Conservation (phyloP, 2,113 vertebrate species). For the Picathartes gymnocephalus region DNA sequence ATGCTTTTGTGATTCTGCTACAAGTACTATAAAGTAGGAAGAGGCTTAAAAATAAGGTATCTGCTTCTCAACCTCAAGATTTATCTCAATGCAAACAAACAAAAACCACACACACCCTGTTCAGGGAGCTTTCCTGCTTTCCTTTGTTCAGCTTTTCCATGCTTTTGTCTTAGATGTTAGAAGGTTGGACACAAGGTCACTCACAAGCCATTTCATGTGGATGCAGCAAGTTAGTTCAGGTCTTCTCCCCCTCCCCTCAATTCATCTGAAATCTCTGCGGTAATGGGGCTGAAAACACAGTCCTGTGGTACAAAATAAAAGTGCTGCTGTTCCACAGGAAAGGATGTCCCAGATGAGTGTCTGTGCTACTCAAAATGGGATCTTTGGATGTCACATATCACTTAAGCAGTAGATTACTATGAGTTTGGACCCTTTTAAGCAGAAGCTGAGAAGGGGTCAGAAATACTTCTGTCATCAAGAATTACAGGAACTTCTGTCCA, state of each 20-base stretch:
- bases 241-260: not conserved
- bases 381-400: not conserved
- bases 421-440: slow-evolving; percentile 36
- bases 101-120: not conserved
- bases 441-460: not conserved
- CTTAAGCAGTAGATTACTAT: not conserved
- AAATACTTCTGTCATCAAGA: not conserved
- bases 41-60: not conserved
- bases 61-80: not conserved
- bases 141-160: not conserved
- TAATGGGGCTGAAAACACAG: not conserved
- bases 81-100: not conserved
- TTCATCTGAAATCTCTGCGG: slow-evolving; percentile 15
- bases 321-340: slow-evolving; percentile 10
- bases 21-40: not conserved
- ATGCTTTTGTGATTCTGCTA: not conserved
- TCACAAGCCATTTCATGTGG: not conserved
- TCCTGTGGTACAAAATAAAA: not conserved
- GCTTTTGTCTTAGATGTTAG: slow-evolving; percentile 28
- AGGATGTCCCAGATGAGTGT: slow-evolving; percentile 3
- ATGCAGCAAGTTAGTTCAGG: not conserved
- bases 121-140: not conserved
- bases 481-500: not conserved
- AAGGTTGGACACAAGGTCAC: not conserved
- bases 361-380: not conserved